Percentiles rank a stretch among this genome's conserved stretches.
These are phyloP conservation scores for Stratiolaelaps scimitus DNA, from an alignment of 1,140 invertebrate genomes.

Conservation along the genomic window DNA sequence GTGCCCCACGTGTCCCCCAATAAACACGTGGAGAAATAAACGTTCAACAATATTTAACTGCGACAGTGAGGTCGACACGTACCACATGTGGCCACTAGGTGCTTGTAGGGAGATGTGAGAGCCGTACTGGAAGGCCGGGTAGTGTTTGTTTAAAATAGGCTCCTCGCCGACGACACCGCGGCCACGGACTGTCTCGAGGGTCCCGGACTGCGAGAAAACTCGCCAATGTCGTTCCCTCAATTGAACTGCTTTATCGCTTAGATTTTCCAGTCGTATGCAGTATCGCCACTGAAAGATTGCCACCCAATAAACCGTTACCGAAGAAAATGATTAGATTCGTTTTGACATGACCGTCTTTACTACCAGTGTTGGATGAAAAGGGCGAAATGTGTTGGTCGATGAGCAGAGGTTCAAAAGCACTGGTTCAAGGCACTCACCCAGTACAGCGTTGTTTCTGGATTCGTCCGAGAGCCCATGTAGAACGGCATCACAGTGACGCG, in stretches of 20 bases:
- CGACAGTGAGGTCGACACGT: too few relatives aligned
- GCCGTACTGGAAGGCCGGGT: conserved; percentile 92
- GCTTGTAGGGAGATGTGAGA: conserved; percentile 91
- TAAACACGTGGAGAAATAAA: too few relatives aligned
- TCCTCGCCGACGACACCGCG: conserved; percentile 82
- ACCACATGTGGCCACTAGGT: conserved; percentile 98
- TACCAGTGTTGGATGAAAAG: neutral
- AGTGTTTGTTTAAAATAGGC: conserved; percentile 66
- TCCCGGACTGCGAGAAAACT: conserved; percentile 86
- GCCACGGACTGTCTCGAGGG: conserved; percentile 81
- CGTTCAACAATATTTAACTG: too few relatives aligned
- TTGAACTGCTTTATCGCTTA: conserved; percentile 74
- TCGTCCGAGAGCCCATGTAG: conserved; percentile 74
- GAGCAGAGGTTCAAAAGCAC: too few relatives aligned
- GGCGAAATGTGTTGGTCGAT: too few relatives aligned
- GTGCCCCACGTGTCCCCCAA: too few relatives aligned
- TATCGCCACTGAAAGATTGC: conserved; percentile 60
- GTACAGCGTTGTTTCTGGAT: conserved; percentile 24
- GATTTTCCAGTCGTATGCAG: conserved; percentile 86
- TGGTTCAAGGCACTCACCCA: conserved; percentile 22
- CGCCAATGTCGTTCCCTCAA: conserved; percentile 88
- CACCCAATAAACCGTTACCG: too few relatives aligned
- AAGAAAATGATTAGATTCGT: neutral
- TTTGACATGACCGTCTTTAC: too few relatives aligned
- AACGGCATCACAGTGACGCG: conserved; percentile 93